phyloP scores from a whole-genome alignment of 2,113 vertebrate species.

The Philantomba maxwellii region DNA sequence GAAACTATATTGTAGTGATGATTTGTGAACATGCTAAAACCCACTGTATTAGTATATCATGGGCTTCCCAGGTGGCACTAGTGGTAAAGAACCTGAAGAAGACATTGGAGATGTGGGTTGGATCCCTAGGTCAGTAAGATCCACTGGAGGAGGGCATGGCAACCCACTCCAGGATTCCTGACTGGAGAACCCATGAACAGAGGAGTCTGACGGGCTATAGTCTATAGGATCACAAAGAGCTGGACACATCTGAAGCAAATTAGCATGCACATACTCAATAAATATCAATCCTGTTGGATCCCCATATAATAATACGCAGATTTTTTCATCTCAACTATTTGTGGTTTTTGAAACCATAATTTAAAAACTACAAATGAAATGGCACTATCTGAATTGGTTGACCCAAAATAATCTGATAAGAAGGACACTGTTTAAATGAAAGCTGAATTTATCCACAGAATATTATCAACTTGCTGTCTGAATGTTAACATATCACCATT shows the following conservation, averaged over 20 bases:
- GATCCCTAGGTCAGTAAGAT: not conserved
- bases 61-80: not conserved
- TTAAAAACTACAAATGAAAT: not conserved
- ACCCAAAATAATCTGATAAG: not conserved
- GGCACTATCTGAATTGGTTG: not conserved
- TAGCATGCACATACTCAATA: not conserved
- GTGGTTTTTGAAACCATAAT: not conserved
- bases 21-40: not conserved
- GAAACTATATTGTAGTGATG: not conserved
- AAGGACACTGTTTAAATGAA: slow-evolving; percentile 28
- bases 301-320: not conserved
- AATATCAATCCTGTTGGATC: not conserved
- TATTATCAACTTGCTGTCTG: not conserved
- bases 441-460: not conserved
- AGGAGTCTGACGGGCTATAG: not conserved
- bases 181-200: not conserved
- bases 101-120: not conserved
- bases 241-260: not conserved
- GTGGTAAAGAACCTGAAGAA: not conserved
- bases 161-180: not conserved
- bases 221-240: not conserved
- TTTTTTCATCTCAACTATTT: not conserved
- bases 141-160: not conserved
- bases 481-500: slow-evolving; percentile 34
- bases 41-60: not conserved